phyloP scores from a whole-genome alignment of 2,797 vertebrate species.

The Bryconaethiops microstoma region DNA sequence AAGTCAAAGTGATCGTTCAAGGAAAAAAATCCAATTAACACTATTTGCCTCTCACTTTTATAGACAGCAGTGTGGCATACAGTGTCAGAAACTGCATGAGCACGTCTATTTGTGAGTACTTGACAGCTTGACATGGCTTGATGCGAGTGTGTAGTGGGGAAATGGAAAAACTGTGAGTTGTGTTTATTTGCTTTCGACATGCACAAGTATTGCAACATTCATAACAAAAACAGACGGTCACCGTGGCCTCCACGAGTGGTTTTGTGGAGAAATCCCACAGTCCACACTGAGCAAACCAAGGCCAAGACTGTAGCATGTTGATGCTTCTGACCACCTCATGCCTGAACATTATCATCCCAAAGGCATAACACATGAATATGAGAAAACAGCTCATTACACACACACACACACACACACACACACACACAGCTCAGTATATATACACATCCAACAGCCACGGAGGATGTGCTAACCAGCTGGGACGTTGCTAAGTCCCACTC shows the following conservation, averaged over 20 bases:
- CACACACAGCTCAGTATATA: neutral
- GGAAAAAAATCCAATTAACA: neutral
- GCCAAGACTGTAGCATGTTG: neutral
- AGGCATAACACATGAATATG: slow-evolving; percentile 14
- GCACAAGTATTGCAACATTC: too few species aligned
- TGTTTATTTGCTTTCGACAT: too few species aligned
- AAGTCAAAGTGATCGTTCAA: neutral
- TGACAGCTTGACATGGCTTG: neutral
- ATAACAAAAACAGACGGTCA: too few species aligned
- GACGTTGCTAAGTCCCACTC: slow-evolving; percentile 35
- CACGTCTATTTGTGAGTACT: neutral
- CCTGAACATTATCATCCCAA: neutral
- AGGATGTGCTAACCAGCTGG: slow-evolving; percentile 19
- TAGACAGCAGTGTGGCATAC: too few species aligned
- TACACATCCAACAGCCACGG: neutral
- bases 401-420: slow-evolving; percentile 1
- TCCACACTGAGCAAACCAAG: neutral
- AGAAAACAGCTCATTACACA: slow-evolving; percentile 15
- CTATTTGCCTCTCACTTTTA: too few species aligned
- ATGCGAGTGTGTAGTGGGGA: neutral
- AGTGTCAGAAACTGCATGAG: neutral
- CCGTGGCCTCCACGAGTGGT: too few species aligned
- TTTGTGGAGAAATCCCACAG: too few species aligned
- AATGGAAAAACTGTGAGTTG: too few species aligned
- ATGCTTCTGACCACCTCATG: neutral